phyloP scores from a whole-genome alignment of 2,797 vertebrate genomes.

The Lithobates pipiens region DNA sequence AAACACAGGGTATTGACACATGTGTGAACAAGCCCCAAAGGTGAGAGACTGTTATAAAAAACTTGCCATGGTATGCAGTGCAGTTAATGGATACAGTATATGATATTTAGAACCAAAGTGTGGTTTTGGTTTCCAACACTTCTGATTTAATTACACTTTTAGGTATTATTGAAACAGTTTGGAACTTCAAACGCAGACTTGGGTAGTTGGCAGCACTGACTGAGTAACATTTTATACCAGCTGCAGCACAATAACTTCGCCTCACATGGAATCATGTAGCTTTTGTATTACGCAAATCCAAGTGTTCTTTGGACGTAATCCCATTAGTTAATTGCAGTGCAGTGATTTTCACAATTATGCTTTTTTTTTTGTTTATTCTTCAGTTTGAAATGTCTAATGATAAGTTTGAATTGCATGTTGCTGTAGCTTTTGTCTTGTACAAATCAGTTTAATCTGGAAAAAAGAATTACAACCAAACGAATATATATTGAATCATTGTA shows the following conservation, averaged over 20 bases:
- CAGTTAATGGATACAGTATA: neutral
- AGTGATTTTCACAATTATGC: neutral
- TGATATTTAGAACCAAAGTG: neutral
- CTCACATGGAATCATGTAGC: neutral
- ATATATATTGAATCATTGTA: too few species aligned
- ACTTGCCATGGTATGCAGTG: too few species aligned
- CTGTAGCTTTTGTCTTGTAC: too few species aligned
- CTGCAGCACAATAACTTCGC: neutral
- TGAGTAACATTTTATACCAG: neutral
- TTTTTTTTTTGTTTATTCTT: neutral
- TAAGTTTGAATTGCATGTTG: neutral
- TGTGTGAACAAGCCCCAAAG: too few species aligned
- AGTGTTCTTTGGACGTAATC: constrained; percentile 3
- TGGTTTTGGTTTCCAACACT: neutral
- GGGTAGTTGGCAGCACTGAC: neutral
- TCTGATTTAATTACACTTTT: neutral
- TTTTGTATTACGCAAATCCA: neutral
- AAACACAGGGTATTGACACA: too few species aligned
- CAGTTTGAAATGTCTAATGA: neutral
- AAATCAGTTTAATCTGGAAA: too few species aligned
- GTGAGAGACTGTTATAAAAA: too few species aligned
- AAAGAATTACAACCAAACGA: too few species aligned
- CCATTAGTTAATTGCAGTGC: neutral
- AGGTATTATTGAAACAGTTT: neutral
- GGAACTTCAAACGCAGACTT: neutral